Evolutionary conservation across 2,888 invertebrate species (phyloP), one percentile per base, ranked within the genome.

Genomic region (Sinotaia quadrata): DNA sequence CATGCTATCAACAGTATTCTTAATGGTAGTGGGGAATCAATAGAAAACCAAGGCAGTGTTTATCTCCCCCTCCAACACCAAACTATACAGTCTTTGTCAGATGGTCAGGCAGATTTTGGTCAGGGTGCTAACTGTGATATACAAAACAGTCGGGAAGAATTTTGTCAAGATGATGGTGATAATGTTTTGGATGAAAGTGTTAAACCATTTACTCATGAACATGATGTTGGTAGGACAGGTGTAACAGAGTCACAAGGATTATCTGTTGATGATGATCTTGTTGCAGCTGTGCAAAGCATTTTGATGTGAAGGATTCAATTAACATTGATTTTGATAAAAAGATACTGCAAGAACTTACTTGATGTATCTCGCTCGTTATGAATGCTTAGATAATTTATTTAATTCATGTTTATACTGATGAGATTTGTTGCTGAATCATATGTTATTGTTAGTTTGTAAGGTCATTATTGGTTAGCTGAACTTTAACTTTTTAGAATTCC

Each of bases 1-100:
- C 93, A 92, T 83, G 94, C 94, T 74, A 94, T 94, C 80, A 93
- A 94, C 86, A 93, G 93, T 84, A 94, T 94, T 83, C 89, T 94
- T 73, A 93, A 93, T 88, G 89, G 47, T 24, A 65, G 65, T 29
- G 31, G 56, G n/a, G 54, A 34, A 31, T 54, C 54, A 21, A 54
- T 31, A 18, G 68, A 66, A 4, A 49, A 31, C 7, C 47, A 21
- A 1, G 58, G 44, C 24, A 15, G 56, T n/a, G n/a, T n/a, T n/a
- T n/a, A n/a, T n/a, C n/a, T n/a, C n/a, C n/a, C n/a, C n/a, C n/a
- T n/a, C n/a, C n/a, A n/a, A n/a, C n/a, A n/a, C n/a, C n/a, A n/a
- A n/a, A n/a, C n/a, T n/a, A n/a, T n/a, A n/a, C n/a, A n/a, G n/a
- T n/a, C n/a, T n/a, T n/a, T n/a, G n/a, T n/a, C n/a, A n/a, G n/a